phyloP scores from a whole-genome alignment of 2,888 invertebrate genomes.

The Agonum fuliginosum region DNA sequence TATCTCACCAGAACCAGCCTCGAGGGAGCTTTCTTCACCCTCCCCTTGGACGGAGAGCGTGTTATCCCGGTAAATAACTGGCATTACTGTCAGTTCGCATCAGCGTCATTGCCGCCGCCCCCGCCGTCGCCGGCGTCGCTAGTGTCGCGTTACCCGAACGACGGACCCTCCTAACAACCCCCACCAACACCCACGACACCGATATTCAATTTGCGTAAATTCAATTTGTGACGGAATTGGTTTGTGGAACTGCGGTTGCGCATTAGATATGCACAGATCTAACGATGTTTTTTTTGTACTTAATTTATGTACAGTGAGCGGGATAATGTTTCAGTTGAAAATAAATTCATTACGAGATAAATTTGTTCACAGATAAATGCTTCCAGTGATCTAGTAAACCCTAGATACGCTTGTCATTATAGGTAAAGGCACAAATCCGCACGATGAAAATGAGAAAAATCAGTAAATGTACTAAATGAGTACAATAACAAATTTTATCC shows the following conservation, averaged over 20 bases:
- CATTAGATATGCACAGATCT: too few species aligned
- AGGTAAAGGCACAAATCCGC: too few species aligned
- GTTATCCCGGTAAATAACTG: slow-evolving; percentile 65
- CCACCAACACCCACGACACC: slow-evolving; percentile 34
- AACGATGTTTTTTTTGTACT: too few species aligned
- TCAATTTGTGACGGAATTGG: slow-evolving; percentile 52
- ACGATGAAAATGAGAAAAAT: too few species aligned
- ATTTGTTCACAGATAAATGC: too few species aligned
- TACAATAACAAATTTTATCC: too few species aligned
- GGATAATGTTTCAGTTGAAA: too few species aligned
- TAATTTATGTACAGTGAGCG: too few species aligned
- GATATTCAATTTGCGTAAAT: slow-evolving; percentile 58
- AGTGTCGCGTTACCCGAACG: slow-evolving; percentile 53
- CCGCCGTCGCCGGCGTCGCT: slow-evolving; percentile 61
- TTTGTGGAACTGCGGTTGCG: slow-evolving; percentile 37
- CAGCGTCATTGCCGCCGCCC: slow-evolving; percentile 61
- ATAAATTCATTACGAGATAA: too few species aligned
- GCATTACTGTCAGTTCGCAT: slow-evolving; percentile 65
- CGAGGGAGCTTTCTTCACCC: neutral
- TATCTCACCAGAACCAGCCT: neutral
- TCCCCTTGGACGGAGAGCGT: slow-evolving; percentile 52
- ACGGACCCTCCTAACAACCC: slow-evolving; percentile 15
- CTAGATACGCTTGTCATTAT: too few species aligned
- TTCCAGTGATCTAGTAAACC: too few species aligned
- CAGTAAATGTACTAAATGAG: too few species aligned